Evolutionary conservation across 2,888 invertebrate species (phyloP).

Genomic region (Thereva unica): DNA sequence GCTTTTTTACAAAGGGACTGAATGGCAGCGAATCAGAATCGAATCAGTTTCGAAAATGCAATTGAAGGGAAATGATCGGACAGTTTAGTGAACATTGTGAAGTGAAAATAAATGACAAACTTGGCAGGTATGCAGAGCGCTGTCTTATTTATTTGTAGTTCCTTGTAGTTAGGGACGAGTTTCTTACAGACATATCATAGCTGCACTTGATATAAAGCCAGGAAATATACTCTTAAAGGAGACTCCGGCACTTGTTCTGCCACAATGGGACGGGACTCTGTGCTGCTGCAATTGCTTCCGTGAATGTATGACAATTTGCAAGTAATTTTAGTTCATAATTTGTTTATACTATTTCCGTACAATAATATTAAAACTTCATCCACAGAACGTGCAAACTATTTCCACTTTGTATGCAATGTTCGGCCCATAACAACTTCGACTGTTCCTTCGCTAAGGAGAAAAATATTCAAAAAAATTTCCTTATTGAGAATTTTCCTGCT

Average conservation of each 20-base stretch:
- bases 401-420: conserved; percentile 60
- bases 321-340: conserved; percentile 46
- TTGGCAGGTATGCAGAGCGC: conserved; percentile 10
- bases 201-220: conserved; percentile 60
- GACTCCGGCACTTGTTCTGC: conserved; percentile 62
- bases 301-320: conserved; percentile 54
- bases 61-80: too few species aligned
- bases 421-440: conserved; percentile 61
- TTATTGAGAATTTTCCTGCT: conserved; percentile 53
- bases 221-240: conserved; percentile 65
- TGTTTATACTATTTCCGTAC: neutral
- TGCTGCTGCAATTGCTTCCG: conserved; percentile 63
- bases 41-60: too few species aligned
- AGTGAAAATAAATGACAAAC: conserved; percentile 11
- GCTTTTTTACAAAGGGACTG: too few species aligned
- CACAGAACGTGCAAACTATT: conserved; percentile 63
- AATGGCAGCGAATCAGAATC: too few species aligned
- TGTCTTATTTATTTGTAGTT: neutral
- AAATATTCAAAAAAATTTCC: conserved; percentile 50
- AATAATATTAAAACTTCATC: conserved; percentile 58
- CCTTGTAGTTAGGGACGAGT: neutral
- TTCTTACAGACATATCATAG: conserved; percentile 61
- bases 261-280: conserved; percentile 62
- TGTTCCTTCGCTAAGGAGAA: conserved; percentile 62
- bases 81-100: conserved; percentile 6